These are phyloP conservation scores for Xylota segnis DNA, from an alignment of 2,888 invertebrate genomes.

Conservation along the genomic window DNA sequence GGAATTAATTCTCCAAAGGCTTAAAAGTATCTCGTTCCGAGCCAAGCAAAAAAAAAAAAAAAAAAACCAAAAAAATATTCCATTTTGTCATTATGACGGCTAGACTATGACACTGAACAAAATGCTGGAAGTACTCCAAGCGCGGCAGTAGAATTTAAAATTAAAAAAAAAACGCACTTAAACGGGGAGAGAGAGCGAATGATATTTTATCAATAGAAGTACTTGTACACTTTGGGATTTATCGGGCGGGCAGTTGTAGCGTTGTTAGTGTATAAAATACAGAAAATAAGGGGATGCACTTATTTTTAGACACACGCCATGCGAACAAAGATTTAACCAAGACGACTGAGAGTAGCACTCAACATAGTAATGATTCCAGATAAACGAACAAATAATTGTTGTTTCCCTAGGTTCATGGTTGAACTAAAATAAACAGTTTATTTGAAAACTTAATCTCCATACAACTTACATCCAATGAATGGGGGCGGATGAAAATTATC, in stretches of 20 bases:
- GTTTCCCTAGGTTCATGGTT: conserved; percentile 45
- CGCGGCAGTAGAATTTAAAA: conserved; percentile 50
- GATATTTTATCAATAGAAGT: conserved; percentile 66
- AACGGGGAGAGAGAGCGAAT: conserved; percentile 29
- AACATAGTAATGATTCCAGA: conserved; percentile 60
- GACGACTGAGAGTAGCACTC: conserved; percentile 35
- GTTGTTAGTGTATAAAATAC: conserved; percentile 37
- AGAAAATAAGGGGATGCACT: conserved; percentile 20
- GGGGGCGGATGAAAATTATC: conserved; percentile 45
- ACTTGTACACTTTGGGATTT: conserved; percentile 68
- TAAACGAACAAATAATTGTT: conserved; percentile 70
- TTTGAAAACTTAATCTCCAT: conserved; percentile 63
- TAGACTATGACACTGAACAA: conserved; percentile 56
- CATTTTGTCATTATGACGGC: conserved; percentile 24
- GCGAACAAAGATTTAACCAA: conserved; percentile 59
- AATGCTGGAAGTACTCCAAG: conserved; percentile 46
- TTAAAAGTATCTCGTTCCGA: conserved; percentile 29
- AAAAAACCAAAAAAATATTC: conserved; percentile 28
- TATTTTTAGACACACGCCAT: conserved; percentile 59
- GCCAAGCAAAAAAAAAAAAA: conserved; percentile 51
- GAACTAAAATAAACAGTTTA: conserved; percentile 64
- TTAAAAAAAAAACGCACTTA: conserved; percentile 4
- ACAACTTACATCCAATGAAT: conserved; percentile 21
- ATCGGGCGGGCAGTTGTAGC: conserved; percentile 35
- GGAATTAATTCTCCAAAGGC: conserved; percentile 62